Base-by-base conservation (phyloP, 2,797 vertebrate genomes). In the Clarias laeviceps region DNA sequence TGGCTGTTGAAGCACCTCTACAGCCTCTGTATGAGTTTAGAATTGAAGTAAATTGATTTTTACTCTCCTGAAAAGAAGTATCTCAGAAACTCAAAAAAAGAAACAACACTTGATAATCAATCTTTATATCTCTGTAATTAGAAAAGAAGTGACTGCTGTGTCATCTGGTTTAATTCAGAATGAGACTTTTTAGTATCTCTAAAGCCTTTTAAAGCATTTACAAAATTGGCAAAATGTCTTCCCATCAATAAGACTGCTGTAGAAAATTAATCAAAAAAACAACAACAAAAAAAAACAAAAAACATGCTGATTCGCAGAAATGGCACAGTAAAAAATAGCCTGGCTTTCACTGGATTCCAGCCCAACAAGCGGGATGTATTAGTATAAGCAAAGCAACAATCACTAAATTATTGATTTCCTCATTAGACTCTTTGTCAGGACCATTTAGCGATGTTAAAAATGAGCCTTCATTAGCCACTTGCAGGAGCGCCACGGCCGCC, bases 371-470 rank as follows among this genome's bases (percentile, higher is more conserved):
- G 90, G 89, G 91, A 93, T 91, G 92, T 94, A 95, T 96, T 96
- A 96, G 93, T 96, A 95, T 95, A 96, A 97, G 96, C 93, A 96
- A 96, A 95, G 95, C 93, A 95, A 96, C 97, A 97, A 98, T 97
- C 96, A 96, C 95, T 96, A 90, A 95, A 94, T 94, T 97, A 99
- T 99, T 91, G 97, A 98, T 98, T 95, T 93, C 92, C 94, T 96
- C 95, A 96, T 96, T 93, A 96, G 93, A 93, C 94, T 95, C 97
- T 96, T 97, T 97, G 96, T 98, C 98, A 99, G 97, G 96, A 97
- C 97, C 96, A 97, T 96, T 97, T 96, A 97, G 94, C 89, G 92
- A 94, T 93, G 96, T 98, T 97, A 97, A 96, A 97, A 97, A 98
- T 97, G 96, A 96, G 96, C 94, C 95, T 95, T 96, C 91, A 92